These are phyloP conservation scores for Crambe crambe DNA, from an alignment of 37 sponge, comb jelly and placozoan genomes.

Conservation along the genomic window DNA sequence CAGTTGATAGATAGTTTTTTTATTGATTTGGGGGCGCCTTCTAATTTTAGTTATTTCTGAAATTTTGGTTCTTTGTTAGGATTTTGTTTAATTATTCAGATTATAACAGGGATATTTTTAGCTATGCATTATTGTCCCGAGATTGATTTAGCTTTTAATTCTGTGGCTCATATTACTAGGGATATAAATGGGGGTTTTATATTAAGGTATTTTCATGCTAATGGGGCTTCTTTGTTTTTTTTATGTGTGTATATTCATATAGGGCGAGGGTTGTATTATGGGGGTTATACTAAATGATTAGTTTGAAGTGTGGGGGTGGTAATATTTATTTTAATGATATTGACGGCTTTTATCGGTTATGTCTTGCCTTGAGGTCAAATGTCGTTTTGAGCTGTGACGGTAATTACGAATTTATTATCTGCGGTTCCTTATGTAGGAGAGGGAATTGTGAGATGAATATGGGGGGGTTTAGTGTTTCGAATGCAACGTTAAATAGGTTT, in stretches of 20 bases:
- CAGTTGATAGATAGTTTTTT: conserved; percentile 58
- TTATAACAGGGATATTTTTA: conserved; percentile 77
- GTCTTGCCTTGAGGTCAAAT: conserved; percentile 84
- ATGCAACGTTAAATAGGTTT: conserved; percentile 82
- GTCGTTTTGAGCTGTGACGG: conserved; percentile 84
- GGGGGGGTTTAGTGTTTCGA: conserved; percentile 80
- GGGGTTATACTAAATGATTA: conserved; percentile 55
- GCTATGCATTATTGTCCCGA: conserved; percentile 86
- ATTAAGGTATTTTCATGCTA: conserved; percentile 74
- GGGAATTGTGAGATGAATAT: conserved; percentile 66
- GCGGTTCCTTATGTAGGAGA: conserved; percentile 84
- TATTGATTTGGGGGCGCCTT: conserved; percentile 61
- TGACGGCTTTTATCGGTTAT: conserved; percentile 83
- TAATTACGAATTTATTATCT: conserved; percentile 83
- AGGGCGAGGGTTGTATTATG: conserved; percentile 73
- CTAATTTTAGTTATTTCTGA: conserved; percentile 80
- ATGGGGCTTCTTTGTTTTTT: conserved; percentile 85
- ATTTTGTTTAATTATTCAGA: conserved; percentile 63
- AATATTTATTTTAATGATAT: conserved; percentile 79
- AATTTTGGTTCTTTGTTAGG: conserved; percentile 82
- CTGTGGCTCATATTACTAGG: conserved; percentile 60
- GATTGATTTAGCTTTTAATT: conserved; percentile 68
- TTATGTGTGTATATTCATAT: conserved; percentile 85
- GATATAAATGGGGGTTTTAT: conserved; percentile 70
- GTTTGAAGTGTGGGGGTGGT: conserved; percentile 75